A percentile compares a stretch with the other conserved stretches of the same genome.
phyloP scores from a whole-genome alignment of 2,113 vertebrate species.

The Riparia riparia region DNA sequence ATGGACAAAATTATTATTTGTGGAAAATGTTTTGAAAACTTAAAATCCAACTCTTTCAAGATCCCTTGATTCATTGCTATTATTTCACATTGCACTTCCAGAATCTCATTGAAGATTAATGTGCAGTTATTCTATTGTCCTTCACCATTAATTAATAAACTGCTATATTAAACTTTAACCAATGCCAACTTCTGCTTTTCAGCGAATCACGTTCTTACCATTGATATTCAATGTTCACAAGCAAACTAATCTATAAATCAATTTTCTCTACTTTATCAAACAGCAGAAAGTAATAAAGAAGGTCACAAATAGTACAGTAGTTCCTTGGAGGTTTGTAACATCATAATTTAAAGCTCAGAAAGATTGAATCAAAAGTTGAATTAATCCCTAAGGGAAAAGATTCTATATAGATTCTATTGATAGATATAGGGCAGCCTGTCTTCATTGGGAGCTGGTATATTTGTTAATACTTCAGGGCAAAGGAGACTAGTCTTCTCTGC shows the following conservation, averaged over 20 bases:
- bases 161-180: slow-evolving; percentile 43
- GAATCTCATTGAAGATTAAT: slow-evolving; percentile 23
- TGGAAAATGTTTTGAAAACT: background rate
- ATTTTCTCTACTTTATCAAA: slow-evolving; percentile 78
- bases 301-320: slow-evolving; percentile 82
- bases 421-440: slow-evolving; percentile 72
- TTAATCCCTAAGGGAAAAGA: slow-evolving; percentile 81
- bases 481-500: slow-evolving; percentile 12
- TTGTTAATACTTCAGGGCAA: slow-evolving; percentile 71
- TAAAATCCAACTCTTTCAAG: background rate
- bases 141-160: slow-evolving; percentile 69
- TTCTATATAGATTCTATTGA: slow-evolving; percentile 80
- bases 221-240: slow-evolving; percentile 74
- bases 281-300: slow-evolving; percentile 80
- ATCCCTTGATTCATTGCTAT: background rate
- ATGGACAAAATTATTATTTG: background rate
- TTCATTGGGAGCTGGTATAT: slow-evolving; percentile 58
- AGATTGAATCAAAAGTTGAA: slow-evolving; percentile 87
- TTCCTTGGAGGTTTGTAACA: slow-evolving; percentile 84
- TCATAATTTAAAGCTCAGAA: slow-evolving; percentile 84
- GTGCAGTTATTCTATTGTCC: slow-evolving; percentile 23
- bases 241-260: slow-evolving; percentile 74
- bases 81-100: background rate
- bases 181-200: slow-evolving; percentile 28
- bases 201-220: background rate